phyloP scores from a whole-genome alignment of 2,113 vertebrate species.

The Todiramphus chloris region DNA sequence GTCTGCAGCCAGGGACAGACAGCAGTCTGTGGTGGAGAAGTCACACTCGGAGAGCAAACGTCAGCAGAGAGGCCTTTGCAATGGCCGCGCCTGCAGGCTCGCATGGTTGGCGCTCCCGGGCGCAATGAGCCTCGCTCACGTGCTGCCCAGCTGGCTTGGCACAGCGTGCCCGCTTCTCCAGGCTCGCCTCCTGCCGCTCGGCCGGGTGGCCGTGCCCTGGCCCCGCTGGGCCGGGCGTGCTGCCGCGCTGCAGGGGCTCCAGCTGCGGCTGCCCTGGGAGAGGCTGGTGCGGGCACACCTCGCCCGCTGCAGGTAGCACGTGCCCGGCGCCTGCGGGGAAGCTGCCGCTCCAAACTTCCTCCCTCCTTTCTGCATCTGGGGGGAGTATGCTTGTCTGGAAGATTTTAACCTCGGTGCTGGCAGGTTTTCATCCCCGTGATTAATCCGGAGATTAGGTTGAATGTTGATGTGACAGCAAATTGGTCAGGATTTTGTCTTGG shows the following conservation, averaged over 20 bases:
- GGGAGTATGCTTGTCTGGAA: not conserved
- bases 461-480: not conserved
- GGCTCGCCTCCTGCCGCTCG: rapidly evolving
- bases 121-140: not conserved
- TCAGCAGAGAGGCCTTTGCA: not conserved
- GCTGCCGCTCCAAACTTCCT: not conserved
- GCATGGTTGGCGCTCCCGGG: rapidly evolving
- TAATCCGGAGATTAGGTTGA: not conserved
- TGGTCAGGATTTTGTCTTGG: not conserved
- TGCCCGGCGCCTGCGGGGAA: not conserved
- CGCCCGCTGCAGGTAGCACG: not conserved
- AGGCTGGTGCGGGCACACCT: not conserved
- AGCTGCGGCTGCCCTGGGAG: not conserved
- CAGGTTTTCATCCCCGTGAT: not conserved
- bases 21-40: not conserved
- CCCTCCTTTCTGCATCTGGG: not conserved
- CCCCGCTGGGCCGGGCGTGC: rapidly evolving
- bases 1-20: not conserved
- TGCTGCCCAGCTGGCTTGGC: not conserved
- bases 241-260: rapidly evolving
- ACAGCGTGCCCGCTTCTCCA: not conserved
- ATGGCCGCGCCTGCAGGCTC: rapidly evolving
- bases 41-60: not conserved
- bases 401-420: not conserved
- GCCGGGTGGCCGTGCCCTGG: rapidly evolving